Evolutionary conservation across 2,797 vertebrate species (phyloP).

Genomic region (Molossus molossus): DNA sequence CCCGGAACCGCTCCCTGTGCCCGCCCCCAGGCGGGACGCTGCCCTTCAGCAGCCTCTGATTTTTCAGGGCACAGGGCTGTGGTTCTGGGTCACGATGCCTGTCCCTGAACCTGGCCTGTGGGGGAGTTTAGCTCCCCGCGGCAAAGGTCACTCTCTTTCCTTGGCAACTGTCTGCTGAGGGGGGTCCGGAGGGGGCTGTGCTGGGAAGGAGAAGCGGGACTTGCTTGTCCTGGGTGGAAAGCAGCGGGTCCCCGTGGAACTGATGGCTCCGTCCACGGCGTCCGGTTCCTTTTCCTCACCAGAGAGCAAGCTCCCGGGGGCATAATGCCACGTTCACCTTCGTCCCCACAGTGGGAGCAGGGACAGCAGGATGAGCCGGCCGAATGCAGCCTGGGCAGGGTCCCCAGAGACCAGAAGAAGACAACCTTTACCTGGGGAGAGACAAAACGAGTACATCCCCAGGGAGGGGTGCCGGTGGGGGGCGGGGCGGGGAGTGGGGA

Average conservation of each 20-base stretch:
- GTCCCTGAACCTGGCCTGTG: neutral
- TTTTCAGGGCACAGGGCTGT: neutral
- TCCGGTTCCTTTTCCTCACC: slow-evolving; percentile 48
- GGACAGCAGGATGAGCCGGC: neutral
- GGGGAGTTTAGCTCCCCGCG: slow-evolving; percentile 17
- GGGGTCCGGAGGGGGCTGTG: neutral
- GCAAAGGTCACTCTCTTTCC: neutral
- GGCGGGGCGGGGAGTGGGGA: fast-evolving
- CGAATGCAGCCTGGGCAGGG: neutral
- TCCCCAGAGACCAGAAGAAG: neutral
- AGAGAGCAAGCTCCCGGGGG: neutral
- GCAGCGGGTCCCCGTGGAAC: slow-evolving; percentile 47
- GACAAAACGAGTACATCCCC: neutral
- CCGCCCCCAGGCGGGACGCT: fast-evolving
- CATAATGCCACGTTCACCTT: neutral
- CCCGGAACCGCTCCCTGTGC: neutral
- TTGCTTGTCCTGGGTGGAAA: slow-evolving; percentile 4
- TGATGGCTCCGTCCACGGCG: slow-evolving; percentile 27
- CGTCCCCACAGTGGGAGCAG: neutral
- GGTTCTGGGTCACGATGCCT: neutral
- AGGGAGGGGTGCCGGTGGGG: fast-evolving
- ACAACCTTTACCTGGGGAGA: neutral
- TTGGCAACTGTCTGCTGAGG: neutral
- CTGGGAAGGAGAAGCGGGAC: neutral
- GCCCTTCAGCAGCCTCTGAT: neutral